Evolutionary conservation across 2,888 invertebrate species (phyloP), one percentile per base, ranked within the genome.

Genomic region (Taenaris catops): DNA sequence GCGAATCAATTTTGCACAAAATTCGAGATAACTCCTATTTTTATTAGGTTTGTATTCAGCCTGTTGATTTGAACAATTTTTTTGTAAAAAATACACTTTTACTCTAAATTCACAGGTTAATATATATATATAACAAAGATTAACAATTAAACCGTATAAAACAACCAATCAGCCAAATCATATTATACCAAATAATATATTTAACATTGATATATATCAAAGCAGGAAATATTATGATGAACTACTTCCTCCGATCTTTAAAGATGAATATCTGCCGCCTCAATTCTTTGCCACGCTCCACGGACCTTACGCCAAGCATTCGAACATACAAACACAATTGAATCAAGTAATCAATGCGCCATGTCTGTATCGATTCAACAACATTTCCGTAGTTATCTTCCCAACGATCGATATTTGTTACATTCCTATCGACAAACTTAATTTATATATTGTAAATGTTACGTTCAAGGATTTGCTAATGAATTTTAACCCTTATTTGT

Each of bases 331-430:
- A 71, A 65, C 69, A 61, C 68, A 71, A 76, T 71, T 75, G 71
- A 80, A 81, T 76, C 81, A 68, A 72, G 69, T 72, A 83, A 84
- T 83, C 84, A 83, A 79, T 79, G 71, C 73, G 61, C 74, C 80
- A 71, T 78, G 83, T 83, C 78, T 70, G 66, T 74, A 79, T 79
- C 76, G 72, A 78, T 76, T 68, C 75, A 72, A 79, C 79, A 75
- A 80, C 63, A 58, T 68, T 53, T 63, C 68, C 63, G 64, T 38
- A 63, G 72, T 78, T 80, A 83, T 84, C 84, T 73, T 41, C 48
- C 53, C 51, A 57, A 71, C 74, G 72, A 83, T 84, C 81, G 71
- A 76, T 79, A 79, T 80, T 80, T 75, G 76, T 83, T 72, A 72
- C 71, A 66, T 74, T 75, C 61, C 58, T 53, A 60, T 60, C 57